Evolutionary conservation across 2,888 invertebrate species (phyloP).

Genomic region (Diplazon laetatorius): DNA sequence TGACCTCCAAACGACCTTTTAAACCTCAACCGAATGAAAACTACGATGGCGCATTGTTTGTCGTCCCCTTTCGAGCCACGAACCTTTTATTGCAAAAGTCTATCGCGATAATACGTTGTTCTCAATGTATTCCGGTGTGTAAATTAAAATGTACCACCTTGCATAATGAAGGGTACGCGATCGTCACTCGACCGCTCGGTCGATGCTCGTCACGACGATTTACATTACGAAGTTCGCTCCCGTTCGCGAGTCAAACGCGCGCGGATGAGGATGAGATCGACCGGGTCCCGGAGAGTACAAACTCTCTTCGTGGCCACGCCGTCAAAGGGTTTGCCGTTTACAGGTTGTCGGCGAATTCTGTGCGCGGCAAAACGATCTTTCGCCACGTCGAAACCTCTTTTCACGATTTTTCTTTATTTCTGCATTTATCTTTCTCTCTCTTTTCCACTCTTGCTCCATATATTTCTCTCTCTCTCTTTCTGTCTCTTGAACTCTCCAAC

Average conservation of each 20-base stretch:
- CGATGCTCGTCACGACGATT: conserved; percentile 47
- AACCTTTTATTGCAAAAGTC: too few relatives aligned
- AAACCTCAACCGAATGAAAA: too few relatives aligned
- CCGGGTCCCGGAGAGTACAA: neutral
- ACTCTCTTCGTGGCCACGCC: conserved; percentile 51
- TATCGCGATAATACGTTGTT: too few relatives aligned
- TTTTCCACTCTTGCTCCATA: conserved; percentile 15
- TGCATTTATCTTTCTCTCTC: conserved; percentile 44
- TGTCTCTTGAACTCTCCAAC: neutral
- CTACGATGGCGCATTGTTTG: too few relatives aligned
- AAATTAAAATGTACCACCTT: too few relatives aligned
- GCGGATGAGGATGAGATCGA: conserved; percentile 15
- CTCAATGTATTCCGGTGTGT: too few relatives aligned
- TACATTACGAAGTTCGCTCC: conserved; percentile 27
- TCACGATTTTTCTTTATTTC: conserved; percentile 39
- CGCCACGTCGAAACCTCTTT: conserved; percentile 50
- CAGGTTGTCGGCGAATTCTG: conserved; percentile 42
- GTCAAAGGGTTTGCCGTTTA: conserved; percentile 41
- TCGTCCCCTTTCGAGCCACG: too few relatives aligned
- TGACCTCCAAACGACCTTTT: too few relatives aligned
- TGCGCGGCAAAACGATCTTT: conserved; percentile 37
- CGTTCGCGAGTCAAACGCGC: conserved; percentile 16
- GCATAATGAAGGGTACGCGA: conserved; percentile 21
- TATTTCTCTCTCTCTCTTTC: conserved; percentile 12
- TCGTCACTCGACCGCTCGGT: conserved; percentile 39